A percentile compares a stretch with the other conserved stretches of the same genome.
Conservation (phyloP, 2,888 invertebrate species). For the Ennomos erosarius region DNA sequence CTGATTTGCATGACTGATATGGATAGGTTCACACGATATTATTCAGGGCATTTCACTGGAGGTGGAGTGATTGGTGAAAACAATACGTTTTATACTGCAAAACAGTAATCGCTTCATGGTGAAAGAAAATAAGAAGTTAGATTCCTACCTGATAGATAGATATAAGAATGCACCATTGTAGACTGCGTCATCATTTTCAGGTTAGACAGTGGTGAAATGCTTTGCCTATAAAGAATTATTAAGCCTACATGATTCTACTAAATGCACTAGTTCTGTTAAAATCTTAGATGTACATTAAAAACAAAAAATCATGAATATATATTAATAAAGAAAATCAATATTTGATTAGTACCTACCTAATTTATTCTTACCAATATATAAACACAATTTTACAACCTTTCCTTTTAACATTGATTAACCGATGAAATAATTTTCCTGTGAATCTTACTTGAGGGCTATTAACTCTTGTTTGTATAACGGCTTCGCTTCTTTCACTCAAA, state of each 20-base stretch:
- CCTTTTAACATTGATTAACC: conserved; percentile 19
- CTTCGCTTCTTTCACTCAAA: conserved; percentile 42
- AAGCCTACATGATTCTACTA: no score
- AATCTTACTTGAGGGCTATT: conserved; percentile 25
- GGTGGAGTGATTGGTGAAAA: background rate
- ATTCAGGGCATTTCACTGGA: background rate
- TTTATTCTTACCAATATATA: background rate
- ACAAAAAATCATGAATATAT: no score
- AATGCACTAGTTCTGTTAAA: no score
- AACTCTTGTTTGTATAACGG: conserved; percentile 41
- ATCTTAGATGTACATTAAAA: no score
- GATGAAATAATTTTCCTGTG: conserved; percentile 27
- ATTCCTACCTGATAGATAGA: no score
- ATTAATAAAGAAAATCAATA: no score
- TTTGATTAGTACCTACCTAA: no score
- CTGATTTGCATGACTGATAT: conserved; percentile 34
- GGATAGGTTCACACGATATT: conserved; percentile 10
- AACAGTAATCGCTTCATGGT: background rate
- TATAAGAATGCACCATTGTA: no score
- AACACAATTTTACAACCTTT: conserved; percentile 4
- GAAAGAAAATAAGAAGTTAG: no score
- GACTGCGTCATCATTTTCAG: no score
- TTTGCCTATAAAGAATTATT: no score
- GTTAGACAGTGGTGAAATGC: no score
- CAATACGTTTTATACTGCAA: background rate